Evolutionary conservation across 2,113 vertebrate species (phyloP).

Genomic region (Phyllostomus hastatus): DNA sequence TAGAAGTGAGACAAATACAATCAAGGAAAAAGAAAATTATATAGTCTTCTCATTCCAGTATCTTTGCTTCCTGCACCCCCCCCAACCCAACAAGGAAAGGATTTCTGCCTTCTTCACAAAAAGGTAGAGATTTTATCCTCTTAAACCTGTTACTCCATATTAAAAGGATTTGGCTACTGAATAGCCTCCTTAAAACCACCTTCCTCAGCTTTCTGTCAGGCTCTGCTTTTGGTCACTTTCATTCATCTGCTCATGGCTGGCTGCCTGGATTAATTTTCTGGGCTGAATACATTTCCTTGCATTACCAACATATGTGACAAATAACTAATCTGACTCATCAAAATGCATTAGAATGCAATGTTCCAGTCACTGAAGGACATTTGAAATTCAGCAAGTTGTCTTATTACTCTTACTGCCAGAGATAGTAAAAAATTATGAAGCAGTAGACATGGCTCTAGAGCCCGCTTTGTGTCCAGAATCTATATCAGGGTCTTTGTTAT

Average conservation of each 20-base stretch:
- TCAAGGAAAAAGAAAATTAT: slow-evolving; percentile 55
- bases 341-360: slow-evolving; percentile 77
- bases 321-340: slow-evolving; percentile 82
- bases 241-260: slow-evolving; percentile 79
- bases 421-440: slow-evolving; percentile 62
- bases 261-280: slow-evolving; percentile 80
- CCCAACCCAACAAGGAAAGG: background rate
- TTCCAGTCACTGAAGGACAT: slow-evolving; percentile 80
- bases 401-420: slow-evolving; percentile 66
- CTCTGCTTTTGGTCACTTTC: slow-evolving; percentile 79
- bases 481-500: background rate
- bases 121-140: slow-evolving; percentile 42
- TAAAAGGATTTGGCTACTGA: slow-evolving; percentile 60
- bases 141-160: slow-evolving; percentile 61
- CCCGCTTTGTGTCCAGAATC: slow-evolving; percentile 52
- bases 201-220: slow-evolving; percentile 63
- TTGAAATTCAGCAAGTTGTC: slow-evolving; percentile 78
- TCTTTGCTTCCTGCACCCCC: background rate
- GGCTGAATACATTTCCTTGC: slow-evolving; percentile 78
- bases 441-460: slow-evolving; percentile 33
- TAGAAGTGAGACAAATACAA: slow-evolving; percentile 10
- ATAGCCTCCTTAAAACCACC: slow-evolving; percentile 59
- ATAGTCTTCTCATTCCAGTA: background rate
- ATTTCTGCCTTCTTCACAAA: slow-evolving; percentile 49
- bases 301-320: slow-evolving; percentile 83